Evolutionary conservation across 2,888 invertebrate species (phyloP).

Genomic region (Thumatha senex): DNA sequence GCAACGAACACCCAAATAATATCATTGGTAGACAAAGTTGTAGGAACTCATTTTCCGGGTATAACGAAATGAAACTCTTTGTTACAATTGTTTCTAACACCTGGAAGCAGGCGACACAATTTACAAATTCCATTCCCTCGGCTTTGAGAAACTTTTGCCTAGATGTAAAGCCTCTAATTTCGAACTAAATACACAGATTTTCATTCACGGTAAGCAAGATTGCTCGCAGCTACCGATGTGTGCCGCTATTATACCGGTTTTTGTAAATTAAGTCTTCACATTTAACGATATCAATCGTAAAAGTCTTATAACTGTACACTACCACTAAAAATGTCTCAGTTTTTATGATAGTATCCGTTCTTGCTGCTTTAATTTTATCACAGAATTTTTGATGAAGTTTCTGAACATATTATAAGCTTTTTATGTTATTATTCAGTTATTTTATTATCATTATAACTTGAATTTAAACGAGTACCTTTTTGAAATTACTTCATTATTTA

Average conservation of each 20-base stretch:
- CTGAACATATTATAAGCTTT: not conserved
- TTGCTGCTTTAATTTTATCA: conserved; percentile 18
- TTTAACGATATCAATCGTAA: conserved; percentile 63
- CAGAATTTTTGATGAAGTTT: conserved; percentile 12
- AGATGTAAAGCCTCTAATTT: conserved; percentile 28
- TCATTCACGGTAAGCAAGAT: conserved; percentile 7
- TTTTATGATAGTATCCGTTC: conserved; percentile 29
- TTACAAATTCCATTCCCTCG: conserved; percentile 10
- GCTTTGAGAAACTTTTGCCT: conserved; percentile 21
- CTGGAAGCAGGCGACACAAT: not conserved
- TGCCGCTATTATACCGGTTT: conserved; percentile 36
- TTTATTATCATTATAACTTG: not conserved
- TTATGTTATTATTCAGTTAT: not conserved
- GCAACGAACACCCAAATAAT: not conserved
- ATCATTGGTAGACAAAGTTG: not conserved
- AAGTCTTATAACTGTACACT: conserved; percentile 45
- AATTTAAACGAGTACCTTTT: too few relatives aligned
- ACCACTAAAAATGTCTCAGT: conserved; percentile 43
- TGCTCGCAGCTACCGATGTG: conserved; percentile 16
- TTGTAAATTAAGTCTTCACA: conserved; percentile 57
- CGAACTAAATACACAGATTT: conserved; percentile 33
- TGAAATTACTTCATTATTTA: too few relatives aligned
- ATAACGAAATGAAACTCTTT: not conserved
- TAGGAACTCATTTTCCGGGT: not conserved
- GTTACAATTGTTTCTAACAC: not conserved